These are phyloP conservation scores for Thalassoma bifasciatum DNA, from an alignment of 2,113 vertebrate genomes.

Conservation along the genomic window DNA sequence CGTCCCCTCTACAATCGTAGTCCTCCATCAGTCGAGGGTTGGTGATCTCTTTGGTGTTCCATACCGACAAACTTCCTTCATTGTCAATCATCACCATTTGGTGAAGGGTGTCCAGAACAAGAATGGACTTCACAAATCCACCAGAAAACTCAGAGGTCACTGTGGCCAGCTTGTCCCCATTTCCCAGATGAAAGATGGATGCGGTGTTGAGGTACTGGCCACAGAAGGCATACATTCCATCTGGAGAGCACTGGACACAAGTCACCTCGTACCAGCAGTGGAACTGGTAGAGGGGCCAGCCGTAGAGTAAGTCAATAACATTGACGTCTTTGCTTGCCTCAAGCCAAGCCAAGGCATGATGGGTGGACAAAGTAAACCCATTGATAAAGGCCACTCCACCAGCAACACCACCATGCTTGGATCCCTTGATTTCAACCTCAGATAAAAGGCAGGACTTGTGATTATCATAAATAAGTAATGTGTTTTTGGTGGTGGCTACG, in stretches of 20 bases:
- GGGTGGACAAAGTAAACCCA: conserved; percentile 93
- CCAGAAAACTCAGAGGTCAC: conserved; percentile 97
- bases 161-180: conserved; percentile 94
- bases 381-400: conserved; percentile 92
- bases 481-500: conserved; percentile 97
- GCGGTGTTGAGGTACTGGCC: conserved; percentile 97
- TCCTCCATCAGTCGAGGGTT: conserved; percentile 95
- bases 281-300: conserved; percentile 98
- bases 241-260: conserved; percentile 95
- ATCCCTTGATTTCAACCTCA: conserved; percentile 97
- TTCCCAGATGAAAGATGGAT: conserved; percentile 94
- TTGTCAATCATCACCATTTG: conserved; percentile 99
- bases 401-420: conserved; percentile 88
- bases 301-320: conserved; percentile 95
- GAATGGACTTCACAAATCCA: conserved; percentile 97
- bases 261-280: conserved; percentile 99
- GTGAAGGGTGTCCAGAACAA: conserved; percentile 91
- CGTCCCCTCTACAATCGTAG: conserved; percentile 95
- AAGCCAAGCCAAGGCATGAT: conserved; percentile 97
- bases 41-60: conserved; percentile 94
- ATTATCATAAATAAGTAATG: conserved; percentile 96
- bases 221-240: conserved; percentile 95
- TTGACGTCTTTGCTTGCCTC: conserved; percentile 98
- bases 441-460: conserved; percentile 96
- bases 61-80: conserved; percentile 96